These are phyloP conservation scores for Naso thynnoides DNA, from an alignment of 2,797 vertebrate genomes.

Conservation along the genomic window DNA sequence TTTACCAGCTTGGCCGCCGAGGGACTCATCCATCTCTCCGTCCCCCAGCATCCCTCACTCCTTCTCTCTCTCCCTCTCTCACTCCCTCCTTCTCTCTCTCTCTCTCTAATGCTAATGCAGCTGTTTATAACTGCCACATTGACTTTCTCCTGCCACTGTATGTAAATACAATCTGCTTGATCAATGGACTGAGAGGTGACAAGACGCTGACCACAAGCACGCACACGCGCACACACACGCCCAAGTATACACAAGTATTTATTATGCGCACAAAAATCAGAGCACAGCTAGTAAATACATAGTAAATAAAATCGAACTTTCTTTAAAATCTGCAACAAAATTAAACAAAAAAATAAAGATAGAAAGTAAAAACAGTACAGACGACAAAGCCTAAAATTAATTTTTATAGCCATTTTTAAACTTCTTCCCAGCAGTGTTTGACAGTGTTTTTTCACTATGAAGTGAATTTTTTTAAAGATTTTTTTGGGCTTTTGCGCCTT, in stretches of 20 bases:
- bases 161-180: conserved; percentile 74
- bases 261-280: neutral
- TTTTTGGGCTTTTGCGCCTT: too few relatives aligned
- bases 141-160: conserved; percentile 73
- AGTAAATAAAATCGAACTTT: too few relatives aligned
- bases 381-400: accelerated
- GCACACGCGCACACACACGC: conserved; percentile 1
- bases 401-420: neutral
- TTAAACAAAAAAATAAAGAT: neutral
- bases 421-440: neutral
- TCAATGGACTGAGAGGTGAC: conserved; percentile 59
- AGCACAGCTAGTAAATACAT: neutral
- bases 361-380: neutral
- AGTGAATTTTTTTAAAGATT: too few relatives aligned
- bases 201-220: conserved; percentile 30
- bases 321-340: neutral
- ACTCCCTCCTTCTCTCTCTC: neutral
- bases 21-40: conserved; percentile 76
- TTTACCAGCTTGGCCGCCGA: conserved; percentile 64
- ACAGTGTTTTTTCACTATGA: neutral
- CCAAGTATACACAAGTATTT: neutral
- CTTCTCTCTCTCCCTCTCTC: neutral
- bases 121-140: conserved; percentile 75
- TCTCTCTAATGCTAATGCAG: conserved; percentile 71
- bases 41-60: conserved; percentile 49